Evolutionary conservation across 2,113 vertebrate species (phyloP).

Genomic region (Sceloporus tristichus): DNA sequence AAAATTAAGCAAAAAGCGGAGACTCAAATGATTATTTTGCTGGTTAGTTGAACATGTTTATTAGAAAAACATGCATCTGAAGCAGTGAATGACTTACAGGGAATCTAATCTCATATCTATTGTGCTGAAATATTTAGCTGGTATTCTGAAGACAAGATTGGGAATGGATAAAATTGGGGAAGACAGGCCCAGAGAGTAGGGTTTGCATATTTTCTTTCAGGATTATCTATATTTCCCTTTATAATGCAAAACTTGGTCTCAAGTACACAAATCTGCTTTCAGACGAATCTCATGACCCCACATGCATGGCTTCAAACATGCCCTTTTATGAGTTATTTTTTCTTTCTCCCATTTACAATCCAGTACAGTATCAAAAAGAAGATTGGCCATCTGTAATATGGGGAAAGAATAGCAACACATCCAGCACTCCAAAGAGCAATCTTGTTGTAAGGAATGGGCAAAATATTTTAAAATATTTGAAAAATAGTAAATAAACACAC

Average conservation of each 20-base stretch:
- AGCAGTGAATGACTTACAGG: neutral
- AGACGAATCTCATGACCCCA: neutral
- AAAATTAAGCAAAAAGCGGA: neutral
- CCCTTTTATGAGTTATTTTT: neutral
- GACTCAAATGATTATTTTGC: neutral
- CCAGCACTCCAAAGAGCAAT: neutral
- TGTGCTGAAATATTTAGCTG: neutral
- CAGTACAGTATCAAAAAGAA: too few species aligned
- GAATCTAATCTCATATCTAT: neutral
- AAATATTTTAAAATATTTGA: too few species aligned
- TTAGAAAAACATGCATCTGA: neutral
- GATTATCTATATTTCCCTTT: too few species aligned
- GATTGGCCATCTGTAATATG: too few species aligned
- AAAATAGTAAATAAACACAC: too few species aligned
- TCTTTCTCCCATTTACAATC: neutral
- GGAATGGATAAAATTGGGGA: neutral
- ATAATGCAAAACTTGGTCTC: neutral
- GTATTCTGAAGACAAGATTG: neutral
- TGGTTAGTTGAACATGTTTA: neutral
- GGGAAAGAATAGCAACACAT: neutral
- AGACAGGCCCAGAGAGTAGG: neutral
- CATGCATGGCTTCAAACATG: neutral
- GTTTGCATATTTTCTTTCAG: neutral
- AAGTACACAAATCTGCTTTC: neutral
- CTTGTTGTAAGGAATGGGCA: too few species aligned